A percentile compares a stretch with the other conserved stretches of the same genome.
Evolutionary conservation across 1,140 invertebrate species (phyloP).

Genomic region (Diachasma alloeum): DNA sequence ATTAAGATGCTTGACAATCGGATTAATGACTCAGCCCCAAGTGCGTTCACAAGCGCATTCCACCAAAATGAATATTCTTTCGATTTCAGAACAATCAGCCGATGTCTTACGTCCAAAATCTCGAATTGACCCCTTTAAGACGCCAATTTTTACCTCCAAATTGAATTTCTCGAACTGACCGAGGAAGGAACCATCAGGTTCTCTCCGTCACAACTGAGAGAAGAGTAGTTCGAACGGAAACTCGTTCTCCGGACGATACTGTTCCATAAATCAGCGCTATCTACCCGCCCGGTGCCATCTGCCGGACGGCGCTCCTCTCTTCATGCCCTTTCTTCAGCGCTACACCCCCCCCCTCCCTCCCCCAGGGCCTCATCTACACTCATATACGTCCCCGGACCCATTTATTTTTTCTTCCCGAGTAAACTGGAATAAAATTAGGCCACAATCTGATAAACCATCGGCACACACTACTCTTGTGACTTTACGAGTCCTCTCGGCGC

Average conservation of each 20-base stretch:
- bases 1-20: no score
- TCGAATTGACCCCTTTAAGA: no score
- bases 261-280: constrained; percentile 57
- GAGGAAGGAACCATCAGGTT: constrained; percentile 24
- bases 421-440: constrained; percentile 56
- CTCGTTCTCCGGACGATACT: constrained; percentile 45
- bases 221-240: constrained; percentile 40
- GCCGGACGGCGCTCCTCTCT: constrained; percentile 33
- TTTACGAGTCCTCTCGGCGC: constrained; percentile 20
- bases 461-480: not conserved
- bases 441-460: constrained; percentile 50
- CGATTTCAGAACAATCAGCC: no score
- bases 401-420: constrained; percentile 30
- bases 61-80: no score
- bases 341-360: not conserved
- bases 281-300: constrained; percentile 46
- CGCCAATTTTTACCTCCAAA: no score
- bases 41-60: no score
- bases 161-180: no score
- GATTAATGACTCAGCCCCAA: no score
- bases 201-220: not conserved
- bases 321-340: not conserved
- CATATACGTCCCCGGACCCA: constrained; percentile 20
- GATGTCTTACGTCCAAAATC: no score
- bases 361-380: not conserved